Evolutionary conservation across 2,797 vertebrate genomes (phyloP), one percentile per base, ranked within the genome.

Genomic region (Lerista edwardsae): DNA sequence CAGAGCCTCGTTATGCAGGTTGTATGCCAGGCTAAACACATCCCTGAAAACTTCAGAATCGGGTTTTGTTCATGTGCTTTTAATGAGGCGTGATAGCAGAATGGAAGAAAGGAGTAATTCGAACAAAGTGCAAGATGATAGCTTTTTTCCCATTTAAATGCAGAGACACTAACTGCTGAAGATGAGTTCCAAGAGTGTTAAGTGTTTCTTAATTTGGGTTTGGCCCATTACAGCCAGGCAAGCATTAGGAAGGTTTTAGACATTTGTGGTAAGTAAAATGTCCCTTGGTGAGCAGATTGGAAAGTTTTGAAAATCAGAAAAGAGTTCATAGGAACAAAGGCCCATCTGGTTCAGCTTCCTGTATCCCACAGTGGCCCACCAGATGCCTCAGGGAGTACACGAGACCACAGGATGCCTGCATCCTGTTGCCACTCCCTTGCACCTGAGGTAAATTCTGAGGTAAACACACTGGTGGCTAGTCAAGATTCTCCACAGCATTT

Each of bases 71-170:
- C 34, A 10, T 51, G 39, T 83, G 61, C 6, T 72, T 73, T 55
- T 55, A 27, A n/a, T 29, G 23, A 27, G 1, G 0, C 1, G 23
- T 0, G 2, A 14, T 67, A 76, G 3, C 64, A 65, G 2, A 17
- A 55, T 55, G 51, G 51, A 55, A 55, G 15, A 10, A 55, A 55
- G 44, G 2, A 77, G 85, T 90, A 47, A 12, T 71, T 1, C 39
- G 21, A 11, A 19, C 64, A 34, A 11, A 21, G 8, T 91, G 0
- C 0, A 72, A 79, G 29, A 27, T 31, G 44, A 65, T 79, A 73
- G n/a, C 34, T 14, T 62, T 75, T 82, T 47, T 8, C 4, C 29
- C 21, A 61, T 23, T 57, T 36, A 41, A 77, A n/a, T 2, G n/a
- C 29, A 25, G 25, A 61, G n/a, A 29, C 59, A 4, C 59, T 34